Evolutionary conservation across 2,113 vertebrate species (phyloP), one percentile per base, ranked within the genome.

Genomic region (Prochilodus magdalenae): DNA sequence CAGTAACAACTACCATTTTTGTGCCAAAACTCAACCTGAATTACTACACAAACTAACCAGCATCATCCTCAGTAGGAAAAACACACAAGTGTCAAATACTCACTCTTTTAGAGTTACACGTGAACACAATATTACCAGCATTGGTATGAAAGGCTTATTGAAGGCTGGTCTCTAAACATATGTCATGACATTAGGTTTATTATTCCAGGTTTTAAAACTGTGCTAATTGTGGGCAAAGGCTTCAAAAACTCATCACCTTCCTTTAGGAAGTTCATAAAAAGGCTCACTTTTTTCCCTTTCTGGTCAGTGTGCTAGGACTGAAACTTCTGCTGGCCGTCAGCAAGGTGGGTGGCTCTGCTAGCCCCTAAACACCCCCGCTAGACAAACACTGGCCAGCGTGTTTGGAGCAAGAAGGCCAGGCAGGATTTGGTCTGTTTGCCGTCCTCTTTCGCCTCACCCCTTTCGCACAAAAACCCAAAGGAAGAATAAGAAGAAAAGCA

Each of bases 311-410:
- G 84, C 66, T 84, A 88, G 75, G 86, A 84, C 74, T 87, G 69
- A 89, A 87, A 88, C 74, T 89, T 85, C 73, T 89, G 67, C 87
- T 29, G 85, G 89, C 83, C 82, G 87, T 86, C 80, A 82, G 85
- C 92, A 84, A 91, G 90, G 93, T 95, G 94, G 94, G 94, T 95
- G 94, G 94, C 87, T 93, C 90, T 88, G 84, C 87, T 88, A 86
- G 88, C 80, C 76, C 82, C 33, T 80, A 87, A 91, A 91, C 88
- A 90, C 79, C 89, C 91, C 87, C 86, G 89, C 90, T 90, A 93
- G 86, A 91, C 87, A 93, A 92, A 94, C 89, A 93, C 88, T 87
- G 78, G 78, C 83, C 72, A 83, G 90, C 84, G 89, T 89, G 86
- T 89, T 90, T 73, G 89, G 88, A 90, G 90, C 88, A 86, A 84